Base-by-base conservation (phyloP, 1,140 invertebrate species). In the Drosophila truncata region DNA sequence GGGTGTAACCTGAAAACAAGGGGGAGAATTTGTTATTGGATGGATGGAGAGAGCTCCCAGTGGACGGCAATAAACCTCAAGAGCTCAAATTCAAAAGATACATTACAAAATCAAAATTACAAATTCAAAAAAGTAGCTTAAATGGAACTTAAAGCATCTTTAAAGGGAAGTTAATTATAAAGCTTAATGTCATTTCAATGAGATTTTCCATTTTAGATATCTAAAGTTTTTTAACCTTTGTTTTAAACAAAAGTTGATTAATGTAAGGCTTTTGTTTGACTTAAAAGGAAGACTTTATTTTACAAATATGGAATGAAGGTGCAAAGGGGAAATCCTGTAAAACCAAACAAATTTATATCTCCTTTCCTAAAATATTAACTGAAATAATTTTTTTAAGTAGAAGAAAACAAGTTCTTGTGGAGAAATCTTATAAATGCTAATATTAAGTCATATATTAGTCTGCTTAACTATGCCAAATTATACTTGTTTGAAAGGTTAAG, bases 1-100 rank as follows among this genome's bases (percentile, higher is more conserved):
- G 84, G 78, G 87, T 91, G 76, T 92, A 92, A 61, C 91, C 91
- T 92, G 50, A 9, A 65, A 46, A n/a, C 39, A 70, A 54, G 29
- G 16, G 23, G 27, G 18, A 27, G 37, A 55, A 37, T 10, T 54
- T 11, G 11, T 59, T 44, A 62, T n/a, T 20, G 10, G 13, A 18
- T 39, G 20, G 20, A 44, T 8, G 41, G n/a, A 23, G 44, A 62
- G 46, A 60, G 11, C n/a, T 13, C 7, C 18, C 16, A 25, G 20
- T 39, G 13, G 25, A 14, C 41, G 52, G 20, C 23, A 41, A 41
- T 29, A 23, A 54, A 33, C 16, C 8, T 54, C 5, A 29, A 13
- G 35, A 23, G 16, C 23, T 55, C 2, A 23, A 29, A 37, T 18
- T 41, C 10, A 41, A 31, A 27, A 3, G 4, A 27, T 3, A 27